Base-by-base conservation (phyloP, 1,140 invertebrate species). In the Ostrea denselamellosa region DNA sequence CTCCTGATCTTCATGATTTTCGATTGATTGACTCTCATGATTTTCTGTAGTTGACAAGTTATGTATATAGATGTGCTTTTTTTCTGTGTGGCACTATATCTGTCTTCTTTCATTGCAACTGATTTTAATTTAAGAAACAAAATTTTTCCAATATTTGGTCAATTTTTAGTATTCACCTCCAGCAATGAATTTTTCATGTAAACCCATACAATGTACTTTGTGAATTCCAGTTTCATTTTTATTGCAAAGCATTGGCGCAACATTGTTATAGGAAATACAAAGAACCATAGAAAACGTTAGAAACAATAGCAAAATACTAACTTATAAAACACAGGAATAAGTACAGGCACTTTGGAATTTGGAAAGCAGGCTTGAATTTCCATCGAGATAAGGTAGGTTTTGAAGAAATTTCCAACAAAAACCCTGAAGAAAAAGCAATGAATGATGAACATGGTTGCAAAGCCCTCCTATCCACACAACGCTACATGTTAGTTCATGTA, bases 51-150 rank as follows among this genome's bases (percentile, higher is more conserved):
- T 44, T 44, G 34, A 5, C 34, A 44, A 44, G 34, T 44, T 44
- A 44, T 44, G 34, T 44, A 44, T 44, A 44, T 44, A 68, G 65
- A 68, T n/a, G 25, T 28, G 68, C 68, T 77, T 77, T 62, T 14
- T 62, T 28, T 77, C 68, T 77, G 68, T 77, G 68, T 77, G 28
- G 68, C 68, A 77, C 68, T 77, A 14, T 77, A 14, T 77, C 28
- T 25, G 14, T 77, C 68, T 77, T 77, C 10, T 77, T 77, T 77
- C 68, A 77, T 28, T 77, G 68, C 68, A 77, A 62, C n/a, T 62
- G 58, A 17, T 62, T 62, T 77, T 77, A 34, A 77, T 25, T 14
- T 77, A 44, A 77, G 25, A 77, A 77, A 77, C 68, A 25, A 77
- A 77, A 77, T 8, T 77, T 28, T 10, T 25, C 68, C 68, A n/a